Evolutionary conservation across 2,888 invertebrate species (phyloP), one percentile per base, ranked within the genome.

Genomic region (Drosophila multiciliata): DNA sequence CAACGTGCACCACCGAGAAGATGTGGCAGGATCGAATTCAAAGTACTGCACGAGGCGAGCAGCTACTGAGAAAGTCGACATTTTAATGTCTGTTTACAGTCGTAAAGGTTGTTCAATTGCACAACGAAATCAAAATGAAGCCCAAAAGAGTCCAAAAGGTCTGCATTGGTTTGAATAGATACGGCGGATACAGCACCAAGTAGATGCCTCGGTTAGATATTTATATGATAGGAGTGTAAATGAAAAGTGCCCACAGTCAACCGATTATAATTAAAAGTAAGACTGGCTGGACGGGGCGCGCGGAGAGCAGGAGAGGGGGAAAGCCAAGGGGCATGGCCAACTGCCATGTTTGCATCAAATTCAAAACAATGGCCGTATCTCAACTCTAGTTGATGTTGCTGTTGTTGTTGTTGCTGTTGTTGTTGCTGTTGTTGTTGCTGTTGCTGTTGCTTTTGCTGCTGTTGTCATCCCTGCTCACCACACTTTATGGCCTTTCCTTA

Each of bases 31-130:
- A 86, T 89, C 90, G 81, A 80, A 80, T 90, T 89, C 73, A 75
- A 76, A 86, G 73, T 70, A 72, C 67, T 54, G 63, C 74, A 85
- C 78, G 68, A 74, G 29, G 29, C 61, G 73, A 40, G 33, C 23
- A 26, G 32, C 58, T 60, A 49, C 65, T 36, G 73, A 42, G 71
- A 59, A 68, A 73, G 70, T 52, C 64, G 91, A 91, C 91, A 91
- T 84, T 91, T 91, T 91, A 83, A 91, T 87, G 78, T 85, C 75
- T 91, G 91, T 91, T 91, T 91, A 91, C 91, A 89, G 89, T 91
- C 92, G 85, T 91, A 91, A 91, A 91, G 77, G 91, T 80, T 80
- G 80, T 90, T 89, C 91, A 89, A 89, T 89, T 90, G 87, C 88
- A 50, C 68, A 71, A 58, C 55, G 62, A 38, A 63, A 73, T 48